Evolutionary conservation across 2,113 vertebrate genomes (phyloP), one percentile per base, ranked within the genome.

Genomic region (Bombycilla garrulus): DNA sequence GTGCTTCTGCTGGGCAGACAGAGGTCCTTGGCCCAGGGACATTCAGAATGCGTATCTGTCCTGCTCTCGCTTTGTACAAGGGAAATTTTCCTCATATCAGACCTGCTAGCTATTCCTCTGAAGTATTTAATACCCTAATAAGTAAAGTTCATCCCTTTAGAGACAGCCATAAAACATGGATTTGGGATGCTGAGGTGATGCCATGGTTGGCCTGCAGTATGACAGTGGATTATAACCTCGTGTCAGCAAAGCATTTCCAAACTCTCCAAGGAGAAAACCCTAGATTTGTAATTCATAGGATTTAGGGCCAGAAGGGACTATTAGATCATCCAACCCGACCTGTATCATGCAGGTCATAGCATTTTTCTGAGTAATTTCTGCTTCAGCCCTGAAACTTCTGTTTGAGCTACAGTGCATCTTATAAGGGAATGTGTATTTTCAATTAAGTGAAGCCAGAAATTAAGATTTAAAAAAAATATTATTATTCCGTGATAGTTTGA

Each of bases 251-350:
- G 23, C 12, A 3, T 51, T 86, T 81, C 24, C 25, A 73, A 80
- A 61, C 26, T 73, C 60, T 67, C 45, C 0, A 6, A 90, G 58
- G 25, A 91, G 1, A 85, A 54, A 53, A 82, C 50, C 82, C 64
- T 73, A 81, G 58, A 83, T 86, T 77, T 10, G 16, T 86, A 92
- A 86, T 81, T 96, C 90, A 86, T 42, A 53, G 62, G 26, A 77
- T 77, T 90, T 95, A 86, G 87, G 50, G 71, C 58, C 67, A 81
- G 71, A 70, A 88, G 71, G 42, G 33, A 38, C 62, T 85, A 53
- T 65, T 90, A 83, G 88, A 78, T 95, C 50, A 90, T 88, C 33
- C 56, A 80, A 13, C 51, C 74, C 91, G 67, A 91, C 78, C 78
- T 80, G 26, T 26, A 31, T 93, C 77, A 86, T 16, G 14, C 79